Base-by-base conservation (phyloP, 2,888 invertebrate genomes). In the Argyra leucocephala region DNA sequence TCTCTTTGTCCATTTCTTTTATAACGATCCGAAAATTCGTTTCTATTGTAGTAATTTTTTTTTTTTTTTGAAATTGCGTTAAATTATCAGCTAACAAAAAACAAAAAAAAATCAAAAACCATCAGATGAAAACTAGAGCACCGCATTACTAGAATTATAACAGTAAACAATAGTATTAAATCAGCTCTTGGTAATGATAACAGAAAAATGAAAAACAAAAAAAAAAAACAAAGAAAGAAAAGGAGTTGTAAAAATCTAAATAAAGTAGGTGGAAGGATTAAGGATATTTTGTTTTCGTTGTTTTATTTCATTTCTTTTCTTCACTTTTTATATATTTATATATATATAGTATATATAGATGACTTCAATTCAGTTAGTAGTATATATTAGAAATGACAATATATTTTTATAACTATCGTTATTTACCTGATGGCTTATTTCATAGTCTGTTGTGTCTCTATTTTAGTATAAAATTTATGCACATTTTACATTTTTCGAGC, bases 211-310 rank as follows among this genome's bases (percentile, higher is more conserved):
- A 6, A 48, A 48, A 48, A 48, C 48, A 48, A 48, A 48, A 48
- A 6, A 9, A 48, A 48, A 48, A 48, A 48, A 48, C 7, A 3
- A 48, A 6, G 6, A 48, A 18, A 48, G 23, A 58, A 59, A 59
- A 59, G 59, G 59, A 59, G 59, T 59, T 23, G 15, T 23, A 59
- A 59, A n/a, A 23, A 48, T 48, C 48, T 48, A 15, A 23, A 59
- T 59, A 59, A 59, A 59, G 59, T 59, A 59, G 59, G 23, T 59
- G 59, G 59, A 59, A 59, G 59, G 59, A 59, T 59, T 59, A 59
- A 23, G 59, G 59, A 59, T 59, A 59, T 59, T 59, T 12, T 59
- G 3, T 59, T 18, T 58, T 22, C 15, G 22, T 58, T 58, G 22
- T 58, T 59, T 23, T 48, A 12, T 48, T 48, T 37, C 31, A 7